Base-by-base conservation (phyloP, 2,113 vertebrate species). In the Prionailurus viverrinus region DNA sequence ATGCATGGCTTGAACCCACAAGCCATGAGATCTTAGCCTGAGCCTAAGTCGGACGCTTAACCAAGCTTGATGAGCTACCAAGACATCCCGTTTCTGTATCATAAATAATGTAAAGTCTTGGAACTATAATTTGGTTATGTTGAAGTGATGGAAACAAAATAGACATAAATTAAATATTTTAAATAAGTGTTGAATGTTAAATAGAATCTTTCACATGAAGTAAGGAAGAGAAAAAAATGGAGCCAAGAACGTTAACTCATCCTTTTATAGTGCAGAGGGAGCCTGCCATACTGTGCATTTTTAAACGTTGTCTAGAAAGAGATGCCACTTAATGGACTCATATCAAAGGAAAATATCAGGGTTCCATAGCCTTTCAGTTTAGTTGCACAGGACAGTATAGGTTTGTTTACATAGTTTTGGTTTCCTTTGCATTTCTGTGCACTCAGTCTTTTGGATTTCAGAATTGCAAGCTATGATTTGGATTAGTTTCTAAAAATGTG, bases 61-160 rank as follows among this genome's bases (percentile, higher is more conserved):
- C 58, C 58, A 61, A 39, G 39, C 39, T 39, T 39, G 39, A 39
- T 25, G 21, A 61, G 21, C 21, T 21, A 61, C 58, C 8, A 21
- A 61, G 58, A 21, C 21, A 8, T 7, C 58, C 58, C 21, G 9
- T 36, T 45, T 94, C 15, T 61, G 15, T 66, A 21, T 51, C 33
- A 92, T 55, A 58, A 53, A 73, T 66, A 4, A 4, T 80, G 0
- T 48, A 86, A 65, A 10, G 82, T 81, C 18, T 81, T 79, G 12
- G 33, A 81, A 74, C 9, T 51, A 23, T 68, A 80, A 63, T 23
- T n/a, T 78, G 5, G 36, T 78, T 53, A 48, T 69, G 15, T 19
- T 73, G 69, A 65, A 81, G 65, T 76, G 5, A 39, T 23, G 12
- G 58, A 94, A 93, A 89, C 48, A 73, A 84, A 95, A 63, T 55